Evolutionary conservation across 2,797 vertebrate genomes (phyloP).

Genomic region (Sandelia bainsii): DNA sequence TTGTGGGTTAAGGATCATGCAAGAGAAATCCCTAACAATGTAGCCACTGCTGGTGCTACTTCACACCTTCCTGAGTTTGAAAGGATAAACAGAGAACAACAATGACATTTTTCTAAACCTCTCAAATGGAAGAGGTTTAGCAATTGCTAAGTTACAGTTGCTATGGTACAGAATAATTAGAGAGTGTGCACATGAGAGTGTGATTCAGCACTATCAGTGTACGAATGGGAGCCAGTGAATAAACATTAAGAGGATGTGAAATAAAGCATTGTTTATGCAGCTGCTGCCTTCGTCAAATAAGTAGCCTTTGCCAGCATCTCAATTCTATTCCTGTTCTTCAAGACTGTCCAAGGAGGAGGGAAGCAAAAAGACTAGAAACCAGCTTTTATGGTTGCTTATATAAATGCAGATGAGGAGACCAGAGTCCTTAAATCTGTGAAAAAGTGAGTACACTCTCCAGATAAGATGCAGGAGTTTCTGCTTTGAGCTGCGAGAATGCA

Average conservation of each 20-base stretch:
- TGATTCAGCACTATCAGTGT: conserved; percentile 82
- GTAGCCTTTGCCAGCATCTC: conserved; percentile 71
- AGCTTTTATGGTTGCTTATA: conserved; percentile 76
- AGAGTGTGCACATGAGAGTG: conserved; percentile 72
- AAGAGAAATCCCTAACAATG: conserved; percentile 32
- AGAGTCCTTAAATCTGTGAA: conserved; percentile 69
- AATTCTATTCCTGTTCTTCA: conserved; percentile 77
- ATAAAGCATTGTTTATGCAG: conserved; percentile 84
- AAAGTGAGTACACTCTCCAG: conserved; percentile 66
- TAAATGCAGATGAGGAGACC: conserved; percentile 78
- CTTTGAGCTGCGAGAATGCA: conserved; percentile 65
- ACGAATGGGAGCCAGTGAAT: conserved; percentile 77
- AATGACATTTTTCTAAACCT: conserved; percentile 69
- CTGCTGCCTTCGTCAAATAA: conserved; percentile 73
- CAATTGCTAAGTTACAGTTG: conserved; percentile 82
- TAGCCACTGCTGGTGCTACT: conserved; percentile 35
- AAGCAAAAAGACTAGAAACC: conserved; percentile 63
- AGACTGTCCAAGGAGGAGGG: conserved; percentile 72
- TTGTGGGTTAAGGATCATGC: conserved; percentile 19
- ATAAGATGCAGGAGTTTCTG: conserved; percentile 69
- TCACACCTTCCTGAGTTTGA: conserved; percentile 55
- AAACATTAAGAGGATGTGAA: conserved; percentile 80
- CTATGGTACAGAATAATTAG: conserved; percentile 83
- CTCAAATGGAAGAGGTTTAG: conserved; percentile 71
- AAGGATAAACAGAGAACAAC: conserved; percentile 61